Evolutionary conservation across 2,113 vertebrate genomes (phyloP).

Genomic region (Oncorhynchus mykiss): DNA sequence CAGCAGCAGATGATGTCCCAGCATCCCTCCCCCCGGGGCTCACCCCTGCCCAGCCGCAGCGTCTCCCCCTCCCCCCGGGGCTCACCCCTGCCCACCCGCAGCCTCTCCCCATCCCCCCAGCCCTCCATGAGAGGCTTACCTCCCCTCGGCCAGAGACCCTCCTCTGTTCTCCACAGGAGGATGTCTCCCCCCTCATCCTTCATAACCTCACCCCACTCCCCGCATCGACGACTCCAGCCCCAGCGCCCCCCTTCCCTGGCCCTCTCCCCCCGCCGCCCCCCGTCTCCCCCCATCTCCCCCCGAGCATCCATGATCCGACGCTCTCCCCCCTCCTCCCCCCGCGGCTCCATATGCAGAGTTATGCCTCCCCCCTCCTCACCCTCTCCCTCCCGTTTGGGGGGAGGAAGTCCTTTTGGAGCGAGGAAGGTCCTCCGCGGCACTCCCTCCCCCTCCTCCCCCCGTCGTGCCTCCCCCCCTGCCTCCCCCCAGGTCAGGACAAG

Average conservation of each 20-base stretch:
- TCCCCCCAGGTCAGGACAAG: conserved; percentile 66
- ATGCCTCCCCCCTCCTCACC: conserved; percentile 54
- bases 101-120: conserved; percentile 62
- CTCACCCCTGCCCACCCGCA: conserved; percentile 40
- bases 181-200: conserved; percentile 43
- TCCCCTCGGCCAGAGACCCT: conserved; percentile 63
- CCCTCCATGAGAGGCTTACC: conserved; percentile 53
- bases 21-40: conserved; percentile 30
- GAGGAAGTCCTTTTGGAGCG: conserved; percentile 48
- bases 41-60: too few species aligned
- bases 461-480: conserved; percentile 51
- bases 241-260: conserved; percentile 53
- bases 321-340: conserved; percentile 68
- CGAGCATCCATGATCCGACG: conserved; percentile 53
- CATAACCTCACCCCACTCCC: conserved; percentile 32
- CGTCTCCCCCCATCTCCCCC: conserved; percentile 47
- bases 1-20: conserved; percentile 39
- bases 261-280: conserved; percentile 36
- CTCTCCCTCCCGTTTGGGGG: neutral
- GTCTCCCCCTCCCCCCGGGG: neutral
- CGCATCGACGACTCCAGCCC: conserved; percentile 53
- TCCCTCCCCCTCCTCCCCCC: conserved; percentile 43
- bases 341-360: conserved; percentile 58
- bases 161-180: conserved; percentile 62
- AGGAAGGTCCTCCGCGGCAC: conserved; percentile 46